These are phyloP conservation scores for Cladopsammia gracilis DNA, from an alignment of 64 coral and sea anemone genomes.

Conservation along the genomic window DNA sequence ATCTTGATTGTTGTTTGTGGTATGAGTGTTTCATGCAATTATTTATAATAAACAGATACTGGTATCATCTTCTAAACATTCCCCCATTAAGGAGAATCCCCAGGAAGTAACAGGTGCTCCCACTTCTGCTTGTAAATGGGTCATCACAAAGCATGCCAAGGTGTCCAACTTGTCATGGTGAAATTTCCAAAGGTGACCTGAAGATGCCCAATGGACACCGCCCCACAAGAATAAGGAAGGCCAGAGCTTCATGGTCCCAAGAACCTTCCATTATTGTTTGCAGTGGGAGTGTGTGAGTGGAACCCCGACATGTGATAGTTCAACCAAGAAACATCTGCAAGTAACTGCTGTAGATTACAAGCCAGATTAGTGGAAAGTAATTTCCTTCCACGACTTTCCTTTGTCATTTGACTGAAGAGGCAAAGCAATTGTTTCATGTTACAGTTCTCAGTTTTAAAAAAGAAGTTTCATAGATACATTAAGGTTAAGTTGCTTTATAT, in stretches of 20 bases:
- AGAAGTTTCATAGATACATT: too few species aligned
- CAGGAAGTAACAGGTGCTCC: not conserved
- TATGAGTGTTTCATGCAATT: too few species aligned
- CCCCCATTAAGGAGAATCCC: not conserved
- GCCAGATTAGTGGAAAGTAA: slow-evolving; percentile 59
- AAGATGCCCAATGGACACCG: slow-evolving; percentile 54
- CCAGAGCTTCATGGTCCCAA: slow-evolving; percentile 58
- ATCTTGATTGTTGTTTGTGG: too few species aligned
- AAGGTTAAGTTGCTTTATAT: too few species aligned
- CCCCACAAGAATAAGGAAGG: slow-evolving; percentile 72
- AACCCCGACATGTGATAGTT: slow-evolving; percentile 41
- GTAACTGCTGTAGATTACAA: slow-evolving; percentile 13
- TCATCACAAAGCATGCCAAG: slow-evolving; percentile 51
- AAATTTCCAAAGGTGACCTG: not conserved
- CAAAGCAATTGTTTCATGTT: too few species aligned
- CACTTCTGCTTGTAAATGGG: slow-evolving; percentile 39
- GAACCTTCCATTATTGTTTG: slow-evolving; percentile 64
- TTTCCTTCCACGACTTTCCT: slow-evolving; percentile 58
- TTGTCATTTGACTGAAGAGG: slow-evolving; percentile 9
- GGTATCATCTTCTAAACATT: too few species aligned
- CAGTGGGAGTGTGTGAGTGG: slow-evolving; percentile 62
- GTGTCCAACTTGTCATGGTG: not conserved
- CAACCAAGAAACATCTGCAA: slow-evolving; percentile 25
- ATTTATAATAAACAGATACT: too few species aligned
- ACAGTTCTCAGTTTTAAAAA: too few species aligned